Evolutionary conservation across 2,888 invertebrate genomes (phyloP).

Genomic region (Chloroclystis v-ata): DNA sequence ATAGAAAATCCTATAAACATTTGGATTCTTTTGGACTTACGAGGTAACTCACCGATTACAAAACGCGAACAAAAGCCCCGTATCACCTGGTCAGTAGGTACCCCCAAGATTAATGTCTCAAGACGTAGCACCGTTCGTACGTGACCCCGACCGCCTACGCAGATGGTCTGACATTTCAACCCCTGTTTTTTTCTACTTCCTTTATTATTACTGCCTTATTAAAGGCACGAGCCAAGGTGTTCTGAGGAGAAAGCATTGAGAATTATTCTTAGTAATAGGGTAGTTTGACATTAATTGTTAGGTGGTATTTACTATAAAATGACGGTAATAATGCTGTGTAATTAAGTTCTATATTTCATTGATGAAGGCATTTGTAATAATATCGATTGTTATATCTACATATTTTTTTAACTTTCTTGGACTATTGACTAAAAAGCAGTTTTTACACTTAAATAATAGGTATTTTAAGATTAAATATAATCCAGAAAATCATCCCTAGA

Average conservation of each 20-base stretch:
- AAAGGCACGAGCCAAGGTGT: constrained; percentile 72
- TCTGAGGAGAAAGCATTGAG: constrained; percentile 63
- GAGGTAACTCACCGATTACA: neutral
- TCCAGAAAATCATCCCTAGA: no score
- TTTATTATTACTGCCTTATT: constrained; percentile 56
- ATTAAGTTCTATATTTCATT: no score
- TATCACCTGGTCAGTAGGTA: constrained; percentile 67
- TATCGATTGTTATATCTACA: no score
- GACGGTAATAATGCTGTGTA: no score
- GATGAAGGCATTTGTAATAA: no score
- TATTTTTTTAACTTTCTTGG: no score
- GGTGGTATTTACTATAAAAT: neutral
- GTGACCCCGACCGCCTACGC: constrained; percentile 53
- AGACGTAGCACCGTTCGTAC: constrained; percentile 28
- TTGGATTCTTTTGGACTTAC: no score
- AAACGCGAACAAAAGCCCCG: constrained; percentile 24
- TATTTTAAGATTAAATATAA: no score
- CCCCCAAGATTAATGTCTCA: constrained; percentile 71
- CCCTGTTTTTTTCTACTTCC: constrained; percentile 57
- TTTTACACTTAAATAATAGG: no score
- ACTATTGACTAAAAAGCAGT: no score
- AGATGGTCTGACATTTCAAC: constrained; percentile 67
- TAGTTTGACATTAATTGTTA: constrained; percentile 7
- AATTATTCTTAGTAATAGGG: constrained; percentile 27
- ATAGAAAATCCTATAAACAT: no score